Evolutionary conservation across 53 echinoderm and acorn worm genomes (phyloP), one percentile per base, ranked within the genome.

Genomic region (Astropecten irregularis): DNA sequence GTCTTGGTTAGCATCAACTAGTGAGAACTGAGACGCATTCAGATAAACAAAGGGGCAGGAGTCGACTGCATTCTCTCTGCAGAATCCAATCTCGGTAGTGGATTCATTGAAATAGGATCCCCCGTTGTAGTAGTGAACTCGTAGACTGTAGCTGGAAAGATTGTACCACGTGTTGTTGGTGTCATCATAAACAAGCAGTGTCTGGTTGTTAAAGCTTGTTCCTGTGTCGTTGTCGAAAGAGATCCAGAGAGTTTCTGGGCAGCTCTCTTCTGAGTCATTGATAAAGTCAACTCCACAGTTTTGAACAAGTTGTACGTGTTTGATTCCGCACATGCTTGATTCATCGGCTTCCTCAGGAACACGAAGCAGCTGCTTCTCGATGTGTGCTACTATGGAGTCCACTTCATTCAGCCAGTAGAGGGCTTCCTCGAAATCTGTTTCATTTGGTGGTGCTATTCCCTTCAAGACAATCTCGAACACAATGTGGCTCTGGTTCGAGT

Each of bases 391-490:
- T 7, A 59, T 0, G 25, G 16, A 27, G 26, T 59, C 59, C 40
- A 59, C 29, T 40, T 15, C 15, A 3, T 13, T 7, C 28, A 9
- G 39, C 18, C 42, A 40, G 21, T 22, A 56, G 56, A 37, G 22
- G 28, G 9, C 39, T 38, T 27, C 40, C 2, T 57, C 44, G 8
- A 6, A 14, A 3, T 51, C 76, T n/a, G 76, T 58, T 40, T 58
- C 27, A 76, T 57, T 46, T 25, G 57, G 3, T 53, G 52, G 0
- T 3, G 2, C 22, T 19, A 9, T 53, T 23, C 35, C 54, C n/a
- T n/a, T n/a, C n/a, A n/a, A n/a, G n/a, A n/a, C n/a, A 76, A 76
- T 58, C 34, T 58, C 13, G 19, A 76, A 76, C 16, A 40, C 60
- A 52, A 56, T 76, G 1, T 20, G 14, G 57, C 42, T 42, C 42